Conservation (phyloP, 2,888 invertebrate genomes). For the Cheilosia pagana region DNA sequence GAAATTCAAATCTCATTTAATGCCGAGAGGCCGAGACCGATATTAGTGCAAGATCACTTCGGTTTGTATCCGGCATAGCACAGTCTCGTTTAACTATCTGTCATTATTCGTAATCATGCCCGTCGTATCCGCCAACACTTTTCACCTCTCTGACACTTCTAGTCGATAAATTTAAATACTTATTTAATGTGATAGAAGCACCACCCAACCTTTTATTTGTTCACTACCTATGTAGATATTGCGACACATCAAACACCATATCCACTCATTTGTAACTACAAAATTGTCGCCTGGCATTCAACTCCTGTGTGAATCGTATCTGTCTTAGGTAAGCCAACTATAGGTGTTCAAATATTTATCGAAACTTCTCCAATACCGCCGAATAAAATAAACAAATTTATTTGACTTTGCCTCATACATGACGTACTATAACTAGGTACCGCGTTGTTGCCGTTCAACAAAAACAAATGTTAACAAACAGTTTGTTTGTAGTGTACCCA, state of each 20-base stretch:
- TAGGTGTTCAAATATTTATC: constrained; percentile 15
- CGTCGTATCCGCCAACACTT: too few relatives aligned
- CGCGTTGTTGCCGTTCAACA: not conserved
- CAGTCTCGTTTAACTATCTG: too few relatives aligned
- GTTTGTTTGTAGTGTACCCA: not conserved
- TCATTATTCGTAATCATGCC: too few relatives aligned
- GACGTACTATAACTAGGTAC: constrained; percentile 1
- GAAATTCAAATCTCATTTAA: too few relatives aligned
- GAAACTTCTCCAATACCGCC: not conserved
- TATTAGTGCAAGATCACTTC: too few relatives aligned
- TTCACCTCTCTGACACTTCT: too few relatives aligned
- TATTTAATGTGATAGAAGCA: too few relatives aligned
- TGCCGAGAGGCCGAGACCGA: too few relatives aligned
- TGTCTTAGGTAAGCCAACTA: not conserved
- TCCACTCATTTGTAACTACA: not conserved
- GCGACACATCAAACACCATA: not conserved
- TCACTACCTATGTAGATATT: too few relatives aligned
- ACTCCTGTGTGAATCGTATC: not conserved
- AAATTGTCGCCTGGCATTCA: not conserved
- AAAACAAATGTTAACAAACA: constrained; percentile 20
- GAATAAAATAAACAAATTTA: not conserved
- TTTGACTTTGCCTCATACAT: constrained; percentile 6
- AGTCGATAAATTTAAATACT: too few relatives aligned
- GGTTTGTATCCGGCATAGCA: too few relatives aligned
- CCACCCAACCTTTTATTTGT: too few relatives aligned